phyloP scores from a whole-genome alignment of 2,113 vertebrate genomes.

The Mungos mungo region DNA sequence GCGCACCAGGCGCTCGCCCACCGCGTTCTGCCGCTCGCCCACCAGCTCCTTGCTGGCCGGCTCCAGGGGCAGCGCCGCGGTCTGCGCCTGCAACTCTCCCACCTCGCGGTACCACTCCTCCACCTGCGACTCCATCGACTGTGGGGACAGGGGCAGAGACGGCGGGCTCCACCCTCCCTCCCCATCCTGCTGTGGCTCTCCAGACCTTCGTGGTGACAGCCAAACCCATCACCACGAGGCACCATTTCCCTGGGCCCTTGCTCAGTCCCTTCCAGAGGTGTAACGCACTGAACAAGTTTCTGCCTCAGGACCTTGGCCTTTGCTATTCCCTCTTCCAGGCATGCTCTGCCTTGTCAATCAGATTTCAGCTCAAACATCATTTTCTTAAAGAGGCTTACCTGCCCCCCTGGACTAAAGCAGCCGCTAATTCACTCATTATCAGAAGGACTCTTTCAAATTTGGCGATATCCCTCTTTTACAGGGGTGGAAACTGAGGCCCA shows the following conservation, averaged over 20 bases:
- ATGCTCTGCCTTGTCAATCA: background rate
- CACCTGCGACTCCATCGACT: constrained; percentile 94
- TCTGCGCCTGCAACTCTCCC: constrained; percentile 91
- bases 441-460: background rate
- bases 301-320: background rate
- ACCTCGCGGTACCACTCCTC: constrained; percentile 94
- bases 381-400: background rate
- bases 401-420: background rate
- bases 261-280: background rate
- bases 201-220: background rate
- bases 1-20: constrained; percentile 91
- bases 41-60: constrained; percentile 86
- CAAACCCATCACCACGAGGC: rapidly evolving
- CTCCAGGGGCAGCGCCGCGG: constrained; percentile 88
- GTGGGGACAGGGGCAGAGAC: constrained; percentile 22
- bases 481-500: constrained; percentile 25
- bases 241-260: background rate
- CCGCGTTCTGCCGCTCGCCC: constrained; percentile 85
- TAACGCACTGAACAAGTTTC: background rate
- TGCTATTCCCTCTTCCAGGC: background rate
- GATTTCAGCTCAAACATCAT: background rate
- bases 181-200: background rate
- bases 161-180: background rate
- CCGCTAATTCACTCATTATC: background rate
- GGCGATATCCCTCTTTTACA: background rate